Evolutionary conservation across 2,888 invertebrate genomes (phyloP), one percentile per base, ranked within the genome.

Genomic region (Lepas anatifera): DNA sequence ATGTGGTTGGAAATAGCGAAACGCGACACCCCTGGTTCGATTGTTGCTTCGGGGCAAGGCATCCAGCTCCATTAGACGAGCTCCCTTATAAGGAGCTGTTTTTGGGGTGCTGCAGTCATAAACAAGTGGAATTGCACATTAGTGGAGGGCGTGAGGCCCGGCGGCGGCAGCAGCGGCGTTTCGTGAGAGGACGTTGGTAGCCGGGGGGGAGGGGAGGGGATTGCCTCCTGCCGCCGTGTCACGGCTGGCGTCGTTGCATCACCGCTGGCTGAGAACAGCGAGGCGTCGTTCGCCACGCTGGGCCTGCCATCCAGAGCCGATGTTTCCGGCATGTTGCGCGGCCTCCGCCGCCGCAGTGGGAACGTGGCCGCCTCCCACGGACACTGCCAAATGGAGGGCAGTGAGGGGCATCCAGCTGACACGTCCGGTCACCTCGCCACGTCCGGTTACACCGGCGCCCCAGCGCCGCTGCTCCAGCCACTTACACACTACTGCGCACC

Each of bases 351-450:
- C 25, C 18, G 48, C 48, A n/a, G n/a, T n/a, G n/a, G n/a, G n/a
- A n/a, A n/a, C n/a, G n/a, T n/a, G n/a, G n/a, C 48, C 25, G n/a
- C 25, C 48, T 48, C 48, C 48, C 48, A 48, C 48, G 48, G 48
- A 4, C 6, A 1, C n/a, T n/a, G 25, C 48, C 25, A 58, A 58
- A 35, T 58, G 35, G 58, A 35, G 58, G 58, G 58, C 58, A 58
- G 58, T 32, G 32, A 58, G 58, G 58, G 58, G 58, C 58, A 58
- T 58, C 58, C 58, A 58, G 58, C 25, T 58, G 58, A 25, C 58
- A 58, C 58, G 58, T 58, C 58, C 58, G 58, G 58, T 8, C 52
- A 10, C 27, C n/a, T n/a, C n/a, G n/a, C n/a, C n/a, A 50, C 27
- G 46, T 16, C 46, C 41, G 10, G 11, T 41, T 41, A 10, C 41